Conservation (phyloP, 2,113 vertebrate genomes). For the Sorex fumeus region DNA sequence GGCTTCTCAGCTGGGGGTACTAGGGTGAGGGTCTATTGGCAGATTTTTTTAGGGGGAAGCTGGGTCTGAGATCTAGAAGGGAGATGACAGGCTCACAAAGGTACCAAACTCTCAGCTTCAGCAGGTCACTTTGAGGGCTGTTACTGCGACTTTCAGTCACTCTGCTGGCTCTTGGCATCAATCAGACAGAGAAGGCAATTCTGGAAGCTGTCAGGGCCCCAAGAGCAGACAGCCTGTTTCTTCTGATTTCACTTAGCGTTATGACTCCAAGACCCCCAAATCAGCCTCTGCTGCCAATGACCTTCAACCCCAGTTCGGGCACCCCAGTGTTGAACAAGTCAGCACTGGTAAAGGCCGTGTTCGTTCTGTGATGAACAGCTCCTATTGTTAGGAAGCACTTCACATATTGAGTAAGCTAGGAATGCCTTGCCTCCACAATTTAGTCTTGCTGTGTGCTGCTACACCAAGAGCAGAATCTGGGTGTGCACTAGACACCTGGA, state of each 20-base stretch:
- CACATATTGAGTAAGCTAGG: too few species aligned
- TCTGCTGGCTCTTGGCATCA: neutral
- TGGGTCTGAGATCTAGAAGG: too few species aligned
- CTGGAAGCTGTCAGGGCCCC: neutral
- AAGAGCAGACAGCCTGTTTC: neutral
- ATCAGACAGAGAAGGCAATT: neutral
- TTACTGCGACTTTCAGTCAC: neutral
- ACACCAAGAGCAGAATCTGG: neutral
- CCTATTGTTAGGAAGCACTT: neutral
- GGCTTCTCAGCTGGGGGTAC: neutral
- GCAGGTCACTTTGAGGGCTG: fast-evolving
- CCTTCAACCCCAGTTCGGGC: neutral
- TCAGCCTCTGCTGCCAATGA: fast-evolving
- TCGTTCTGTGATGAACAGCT: fast-evolving
- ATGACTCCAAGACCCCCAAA: neutral
- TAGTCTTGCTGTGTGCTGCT: neutral
- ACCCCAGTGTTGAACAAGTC: fast-evolving
- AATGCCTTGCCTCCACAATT: too few species aligned
- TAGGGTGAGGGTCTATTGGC: neutral
- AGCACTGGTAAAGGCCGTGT: fast-evolving
- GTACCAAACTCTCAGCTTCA: neutral
- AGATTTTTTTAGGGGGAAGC: too few species aligned
- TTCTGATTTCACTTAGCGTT: neutral
- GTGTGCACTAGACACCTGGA: neutral
- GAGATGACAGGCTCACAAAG: neutral